Conservation (phyloP, 1,140 invertebrate species). For the Penaeus indicus region DNA sequence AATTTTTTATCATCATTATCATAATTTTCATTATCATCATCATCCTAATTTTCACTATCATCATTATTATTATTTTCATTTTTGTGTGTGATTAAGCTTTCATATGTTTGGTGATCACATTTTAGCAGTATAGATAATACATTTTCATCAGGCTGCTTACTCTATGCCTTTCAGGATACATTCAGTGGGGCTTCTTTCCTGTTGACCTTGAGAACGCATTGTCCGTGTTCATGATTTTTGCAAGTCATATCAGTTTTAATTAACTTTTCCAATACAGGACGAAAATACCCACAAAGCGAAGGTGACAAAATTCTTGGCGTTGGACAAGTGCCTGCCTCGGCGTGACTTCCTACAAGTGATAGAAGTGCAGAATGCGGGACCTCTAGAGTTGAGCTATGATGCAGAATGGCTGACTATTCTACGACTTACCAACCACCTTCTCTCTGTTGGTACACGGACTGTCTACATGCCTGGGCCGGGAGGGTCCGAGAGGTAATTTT, state of each 20-base stretch:
- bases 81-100: too few relatives aligned
- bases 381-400: constrained; percentile 83
- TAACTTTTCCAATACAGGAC: constrained; percentile 50
- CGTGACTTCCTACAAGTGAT: constrained; percentile 69
- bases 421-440: constrained; percentile 88
- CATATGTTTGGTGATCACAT: too few relatives aligned
- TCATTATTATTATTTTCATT: too few relatives aligned
- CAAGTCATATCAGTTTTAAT: constrained; percentile 30
- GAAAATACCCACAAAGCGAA: constrained; percentile 67
- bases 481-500: constrained; percentile 75
- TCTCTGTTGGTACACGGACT: constrained; percentile 79
- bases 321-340: constrained; percentile 94
- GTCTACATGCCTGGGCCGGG: constrained; percentile 86
- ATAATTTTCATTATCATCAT: too few relatives aligned
- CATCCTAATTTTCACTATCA: too few relatives aligned
- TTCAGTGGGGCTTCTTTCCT: too few relatives aligned
- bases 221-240: not conserved
- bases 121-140: too few relatives aligned
- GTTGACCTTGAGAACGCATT: too few relatives aligned
- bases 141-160: too few relatives aligned
- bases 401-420: constrained; percentile 94
- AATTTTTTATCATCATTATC: too few relatives aligned
- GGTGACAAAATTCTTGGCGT: constrained; percentile 90
- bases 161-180: too few relatives aligned
- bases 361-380: constrained; percentile 67